Base-by-base conservation (phyloP, 2,888 invertebrate species). In the Eupithecia pulchellata region DNA sequence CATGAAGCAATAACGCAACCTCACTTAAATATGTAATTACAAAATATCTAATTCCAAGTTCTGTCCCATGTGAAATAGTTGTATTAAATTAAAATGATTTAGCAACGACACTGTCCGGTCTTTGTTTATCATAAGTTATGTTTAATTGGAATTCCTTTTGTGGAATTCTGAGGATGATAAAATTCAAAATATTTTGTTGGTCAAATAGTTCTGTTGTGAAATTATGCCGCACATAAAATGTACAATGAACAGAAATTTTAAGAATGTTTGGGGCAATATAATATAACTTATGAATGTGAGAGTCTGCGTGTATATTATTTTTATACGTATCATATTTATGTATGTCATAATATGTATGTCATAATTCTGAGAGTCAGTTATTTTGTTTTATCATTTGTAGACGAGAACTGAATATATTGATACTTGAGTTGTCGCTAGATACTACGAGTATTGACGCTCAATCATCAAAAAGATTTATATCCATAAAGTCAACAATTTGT, bases 61-160 rank as follows among this genome's bases (percentile, higher is more conserved):
- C 64, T 64, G 69, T 57, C 62, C 32, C 64, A 66, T 66, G 66
- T 66, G 68, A 74, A 76, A 76, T 65, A 55, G 66, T 69, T 71
- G 75, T 66, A 62, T 66, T 70, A 75, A 75, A 72, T 75, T 75
- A 66, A 52, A 73, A 71, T 73, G 71, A 74, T 77, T 77, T 73
- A 74, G 71, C 69, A 74, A 74, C 61, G 36, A 61, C 55, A 68
- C 69, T 69, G 66, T 64, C 64, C 62, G 36, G 17, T 66, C 71
- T 77, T 74, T 75, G 73, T 74, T 74, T 72, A 68, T 75, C 47
- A 60, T 69, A 64, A 71, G 64, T 68, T 71, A 64, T 70, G 71
- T 72, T 72, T 68, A 72, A 74, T 74, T 70, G 71, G 36, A 73
- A 77, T 77, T 74, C 73, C 71, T 52, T 42, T 42, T 27, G 32